phyloP scores from a whole-genome alignment of 1,140 invertebrate genomes.

The Cheumatopsyche charites region DNA sequence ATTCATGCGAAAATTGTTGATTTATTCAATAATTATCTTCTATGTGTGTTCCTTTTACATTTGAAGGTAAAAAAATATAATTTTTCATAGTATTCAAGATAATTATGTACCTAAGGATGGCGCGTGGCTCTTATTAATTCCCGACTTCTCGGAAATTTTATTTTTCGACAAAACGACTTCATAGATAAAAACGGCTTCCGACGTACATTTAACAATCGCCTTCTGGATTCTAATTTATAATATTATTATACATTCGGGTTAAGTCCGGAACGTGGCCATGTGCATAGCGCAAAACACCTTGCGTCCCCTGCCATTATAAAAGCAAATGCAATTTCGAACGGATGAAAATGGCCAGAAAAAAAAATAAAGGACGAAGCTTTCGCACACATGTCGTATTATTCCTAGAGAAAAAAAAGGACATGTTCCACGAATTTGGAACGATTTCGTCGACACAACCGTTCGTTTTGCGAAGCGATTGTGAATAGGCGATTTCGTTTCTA shows the following conservation, averaged over 20 bases:
- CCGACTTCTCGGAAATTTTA: too few species aligned
- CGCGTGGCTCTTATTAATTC: not conserved
- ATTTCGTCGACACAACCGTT: not conserved
- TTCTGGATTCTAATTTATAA: slow-evolving; percentile 33
- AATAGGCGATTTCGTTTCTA: not conserved
- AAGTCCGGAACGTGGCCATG: slow-evolving; percentile 20
- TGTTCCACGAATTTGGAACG: too few species aligned
- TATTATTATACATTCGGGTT: too few species aligned
- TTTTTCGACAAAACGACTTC: slow-evolving; percentile 1
- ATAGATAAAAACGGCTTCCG: slow-evolving; percentile 38
- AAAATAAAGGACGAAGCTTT: too few species aligned
- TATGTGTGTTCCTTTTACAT: too few species aligned
- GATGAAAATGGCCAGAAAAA: too few species aligned
- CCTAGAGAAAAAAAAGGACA: too few species aligned
- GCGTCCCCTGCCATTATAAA: not conserved
- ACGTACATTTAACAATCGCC: slow-evolving; percentile 11
- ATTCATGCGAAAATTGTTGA: too few species aligned
- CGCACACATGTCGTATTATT: too few species aligned
- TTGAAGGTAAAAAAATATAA: too few species aligned
- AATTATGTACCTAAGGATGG: not conserved
- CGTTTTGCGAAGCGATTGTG: not conserved
- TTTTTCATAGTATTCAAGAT: not conserved
- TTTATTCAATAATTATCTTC: too few species aligned
- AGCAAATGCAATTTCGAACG: too few species aligned
- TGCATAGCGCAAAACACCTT: slow-evolving; percentile 25